Conservation (phyloP, 2,113 vertebrate species). For the Sylvia atricapilla region DNA sequence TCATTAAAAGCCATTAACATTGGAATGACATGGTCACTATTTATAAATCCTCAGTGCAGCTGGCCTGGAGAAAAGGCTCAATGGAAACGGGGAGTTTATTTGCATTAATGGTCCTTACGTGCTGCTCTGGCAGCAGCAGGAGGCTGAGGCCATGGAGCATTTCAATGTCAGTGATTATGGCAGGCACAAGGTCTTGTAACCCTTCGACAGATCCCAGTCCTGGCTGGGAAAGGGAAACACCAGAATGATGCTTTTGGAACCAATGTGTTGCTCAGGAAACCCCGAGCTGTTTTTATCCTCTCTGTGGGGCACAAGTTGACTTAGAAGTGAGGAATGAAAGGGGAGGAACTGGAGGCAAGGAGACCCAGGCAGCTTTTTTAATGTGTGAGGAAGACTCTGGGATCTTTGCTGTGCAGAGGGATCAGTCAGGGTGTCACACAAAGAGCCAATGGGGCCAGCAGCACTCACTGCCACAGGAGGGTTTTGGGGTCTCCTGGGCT, state of each 20-base stretch:
- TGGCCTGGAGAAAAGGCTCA: constrained; percentile 3
- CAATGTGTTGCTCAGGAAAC: neutral
- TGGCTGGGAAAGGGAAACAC: neutral
- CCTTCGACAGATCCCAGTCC: neutral
- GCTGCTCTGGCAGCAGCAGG: neutral
- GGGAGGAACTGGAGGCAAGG: neutral
- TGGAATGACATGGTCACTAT: constrained; percentile 26
- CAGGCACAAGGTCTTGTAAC: neutral
- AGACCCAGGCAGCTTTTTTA: neutral
- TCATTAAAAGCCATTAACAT: constrained; percentile 36
- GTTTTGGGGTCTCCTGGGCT: neutral
- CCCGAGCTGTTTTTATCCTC: neutral
- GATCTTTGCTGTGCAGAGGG: neutral
- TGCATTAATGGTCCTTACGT: neutral
- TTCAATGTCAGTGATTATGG: neutral
- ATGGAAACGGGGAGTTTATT: neutral
- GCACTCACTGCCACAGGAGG: neutral
- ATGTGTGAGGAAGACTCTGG: neutral
- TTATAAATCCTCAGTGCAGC: constrained; percentile 23
- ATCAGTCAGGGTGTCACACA: neutral
- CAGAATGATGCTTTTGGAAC: neutral
- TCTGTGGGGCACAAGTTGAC: neutral
- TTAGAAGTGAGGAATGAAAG: neutral
- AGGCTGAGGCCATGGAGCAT: neutral
- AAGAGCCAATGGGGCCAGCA: neutral